Evolutionary conservation across 2,888 invertebrate genomes (phyloP), one percentile per base, ranked within the genome.

Genomic region (Iselma pallidipennis): DNA sequence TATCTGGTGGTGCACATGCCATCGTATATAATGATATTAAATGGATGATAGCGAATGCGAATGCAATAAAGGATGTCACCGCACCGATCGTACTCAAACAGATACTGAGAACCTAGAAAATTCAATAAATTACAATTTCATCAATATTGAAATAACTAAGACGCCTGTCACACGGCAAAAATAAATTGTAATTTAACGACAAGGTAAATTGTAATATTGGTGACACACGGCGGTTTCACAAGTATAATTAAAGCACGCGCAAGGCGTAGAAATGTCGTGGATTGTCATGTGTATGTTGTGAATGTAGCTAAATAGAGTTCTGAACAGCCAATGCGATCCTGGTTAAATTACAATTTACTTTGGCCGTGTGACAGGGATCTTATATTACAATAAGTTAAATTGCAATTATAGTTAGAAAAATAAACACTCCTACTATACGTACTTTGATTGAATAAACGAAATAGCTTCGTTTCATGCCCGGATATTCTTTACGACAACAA

Each of bases 401-500:
- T n/a, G n/a, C n/a, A n/a, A n/a, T n/a, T n/a, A n/a, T n/a, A n/a
- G n/a, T n/a, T n/a, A 53, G 45, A 7, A 31, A 12, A 28, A 14
- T 7, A 16, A 48, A 28, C 6, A 55, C 23, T 7, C n/a, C 12
- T 12, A 16, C 14, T 19, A 2, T 60, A 66, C 57, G 69, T 77
- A 83, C 83, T 79, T 82, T 83, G 33, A 80, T 71, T 33, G 77
- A 74, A 64, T 81, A 79, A 26, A 80, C 75, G 63, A 78, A 81
- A 61, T 78, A 80, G 28, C 78, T 78, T 29, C 78, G 73, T 16
- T 78, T 77, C 73, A 78, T 78, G 45, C 80, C 81, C 7, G 82
- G 82, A 70, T 81, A 81, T 63, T 82, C 80, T 66, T 81, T 80
- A 50, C 80, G 77, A 62, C 81, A 82, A 69, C 81, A 82, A 65